A percentile compares a stretch with the other conserved stretches of the same genome.
phyloP scores from a whole-genome alignment of 1,140 invertebrate genomes.

The Propsilocerus akamusi region DNA sequence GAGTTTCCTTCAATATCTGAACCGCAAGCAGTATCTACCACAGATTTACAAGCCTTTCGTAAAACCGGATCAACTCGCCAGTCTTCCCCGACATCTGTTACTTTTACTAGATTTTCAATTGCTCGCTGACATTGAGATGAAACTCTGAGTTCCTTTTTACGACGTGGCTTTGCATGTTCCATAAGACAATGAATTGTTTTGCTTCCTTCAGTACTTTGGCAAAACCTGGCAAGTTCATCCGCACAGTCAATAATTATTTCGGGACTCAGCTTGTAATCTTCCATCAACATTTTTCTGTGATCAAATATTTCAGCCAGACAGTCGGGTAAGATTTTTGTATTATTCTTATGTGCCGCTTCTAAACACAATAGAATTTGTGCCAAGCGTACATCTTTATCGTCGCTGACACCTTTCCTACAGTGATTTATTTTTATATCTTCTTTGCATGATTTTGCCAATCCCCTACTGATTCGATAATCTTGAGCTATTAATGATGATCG shows the following conservation, averaged over 20 bases:
- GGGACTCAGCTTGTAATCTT: constrained; percentile 81
- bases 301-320: constrained; percentile 79
- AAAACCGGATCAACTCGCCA: constrained; percentile 84
- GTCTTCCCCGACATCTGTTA: constrained; percentile 69
- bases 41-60: constrained; percentile 62
- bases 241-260: constrained; percentile 81
- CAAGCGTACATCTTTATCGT: constrained; percentile 66
- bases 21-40: constrained; percentile 53
- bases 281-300: constrained; percentile 77
- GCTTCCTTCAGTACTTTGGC: constrained; percentile 35
- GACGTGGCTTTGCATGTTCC: constrained; percentile 57
- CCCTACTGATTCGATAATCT: constrained; percentile 81
- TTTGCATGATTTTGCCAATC: constrained; percentile 71
- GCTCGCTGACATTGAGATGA: constrained; percentile 45
- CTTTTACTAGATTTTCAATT: constrained; percentile 60
- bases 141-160: constrained; percentile 36
- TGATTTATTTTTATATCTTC: constrained; percentile 74
- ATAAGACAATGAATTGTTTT: constrained; percentile 92
- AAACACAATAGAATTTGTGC: constrained; percentile 86
- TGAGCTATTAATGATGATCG: constrained; percentile 74
- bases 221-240: constrained; percentile 61
- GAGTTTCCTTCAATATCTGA: constrained; percentile 46
- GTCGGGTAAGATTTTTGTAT: constrained; percentile 44
- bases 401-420: constrained; percentile 50
- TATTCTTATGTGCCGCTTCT: constrained; percentile 67